Evolutionary conservation across 2,113 vertebrate species (phyloP).

Genomic region (Centrocercus urophasianus): DNA sequence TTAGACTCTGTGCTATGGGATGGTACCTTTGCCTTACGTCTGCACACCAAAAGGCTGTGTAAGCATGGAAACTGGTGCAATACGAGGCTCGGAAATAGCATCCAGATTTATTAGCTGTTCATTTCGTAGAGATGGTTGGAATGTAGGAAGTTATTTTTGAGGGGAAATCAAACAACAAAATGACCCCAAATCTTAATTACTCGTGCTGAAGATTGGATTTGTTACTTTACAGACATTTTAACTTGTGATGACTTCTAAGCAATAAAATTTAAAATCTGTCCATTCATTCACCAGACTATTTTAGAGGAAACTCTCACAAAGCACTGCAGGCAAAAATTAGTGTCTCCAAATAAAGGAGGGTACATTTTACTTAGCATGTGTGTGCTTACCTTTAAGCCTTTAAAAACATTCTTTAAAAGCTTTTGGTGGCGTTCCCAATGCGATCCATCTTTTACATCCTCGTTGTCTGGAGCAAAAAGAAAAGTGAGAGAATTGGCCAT

Average conservation of each 20-base stretch:
- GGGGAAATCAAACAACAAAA: background rate
- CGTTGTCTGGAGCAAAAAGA: background rate
- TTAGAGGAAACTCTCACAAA: background rate
- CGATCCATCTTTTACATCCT: background rate
- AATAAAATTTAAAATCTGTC: conserved; percentile 62
- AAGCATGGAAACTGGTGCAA: background rate
- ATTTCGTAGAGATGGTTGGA: background rate
- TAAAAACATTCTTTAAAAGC: background rate
- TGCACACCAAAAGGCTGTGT: background rate
- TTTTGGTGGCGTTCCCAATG: background rate
- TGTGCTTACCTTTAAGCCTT: background rate
- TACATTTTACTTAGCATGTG: background rate
- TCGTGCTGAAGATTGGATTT: background rate
- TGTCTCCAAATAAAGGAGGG: background rate
- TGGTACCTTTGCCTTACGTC: background rate
- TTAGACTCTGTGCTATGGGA: background rate
- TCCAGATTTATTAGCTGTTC: background rate
- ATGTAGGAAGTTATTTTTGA: background rate
- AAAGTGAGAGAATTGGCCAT: background rate
- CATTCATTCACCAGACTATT: conserved; percentile 20
- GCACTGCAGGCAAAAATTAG: background rate
- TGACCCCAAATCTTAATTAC: background rate
- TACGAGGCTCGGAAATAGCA: background rate
- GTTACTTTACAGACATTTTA: background rate
- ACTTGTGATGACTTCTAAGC: background rate